Conservation (phyloP, 2,113 vertebrate species). For the Fulmarus glacialis region DNA sequence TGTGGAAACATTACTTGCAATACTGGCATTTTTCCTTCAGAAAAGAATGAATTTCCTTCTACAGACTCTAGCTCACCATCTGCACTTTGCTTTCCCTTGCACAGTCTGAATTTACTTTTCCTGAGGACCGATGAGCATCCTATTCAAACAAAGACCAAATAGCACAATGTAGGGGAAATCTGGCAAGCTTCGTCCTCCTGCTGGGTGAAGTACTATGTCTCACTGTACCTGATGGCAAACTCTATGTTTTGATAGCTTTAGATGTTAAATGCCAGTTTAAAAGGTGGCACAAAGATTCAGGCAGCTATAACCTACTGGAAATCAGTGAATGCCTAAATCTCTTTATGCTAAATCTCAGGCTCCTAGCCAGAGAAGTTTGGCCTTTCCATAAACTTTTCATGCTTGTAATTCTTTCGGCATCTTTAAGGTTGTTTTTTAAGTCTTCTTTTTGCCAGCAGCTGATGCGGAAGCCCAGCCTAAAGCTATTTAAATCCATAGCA, state of each 20-base stretch:
- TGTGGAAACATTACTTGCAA: background rate
- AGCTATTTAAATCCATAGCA: background rate
- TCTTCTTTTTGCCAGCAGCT: background rate
- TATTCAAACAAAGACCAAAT: background rate
- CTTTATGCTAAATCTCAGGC: background rate
- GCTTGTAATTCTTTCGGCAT: background rate
- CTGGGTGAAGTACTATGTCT: background rate
- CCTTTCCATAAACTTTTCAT: background rate
- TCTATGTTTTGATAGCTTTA: background rate
- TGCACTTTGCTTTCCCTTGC: background rate
- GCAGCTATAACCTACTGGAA: background rate
- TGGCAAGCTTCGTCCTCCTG: background rate
- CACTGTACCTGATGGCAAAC: background rate
- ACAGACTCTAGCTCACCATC: background rate
- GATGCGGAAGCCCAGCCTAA: background rate
- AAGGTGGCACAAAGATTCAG: background rate
- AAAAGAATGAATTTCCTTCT: background rate
- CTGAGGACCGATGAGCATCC: background rate
- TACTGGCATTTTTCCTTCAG: background rate
- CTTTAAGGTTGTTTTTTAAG: background rate
- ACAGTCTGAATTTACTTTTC: constrained; percentile 14
- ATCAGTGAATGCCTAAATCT: background rate
- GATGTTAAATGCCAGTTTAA: background rate
- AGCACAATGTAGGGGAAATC: background rate
- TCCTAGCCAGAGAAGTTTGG: background rate